These are phyloP conservation scores for Cyphomyrus plagiostoma DNA, from an alignment of 2,113 vertebrate genomes.

Conservation along the genomic window DNA sequence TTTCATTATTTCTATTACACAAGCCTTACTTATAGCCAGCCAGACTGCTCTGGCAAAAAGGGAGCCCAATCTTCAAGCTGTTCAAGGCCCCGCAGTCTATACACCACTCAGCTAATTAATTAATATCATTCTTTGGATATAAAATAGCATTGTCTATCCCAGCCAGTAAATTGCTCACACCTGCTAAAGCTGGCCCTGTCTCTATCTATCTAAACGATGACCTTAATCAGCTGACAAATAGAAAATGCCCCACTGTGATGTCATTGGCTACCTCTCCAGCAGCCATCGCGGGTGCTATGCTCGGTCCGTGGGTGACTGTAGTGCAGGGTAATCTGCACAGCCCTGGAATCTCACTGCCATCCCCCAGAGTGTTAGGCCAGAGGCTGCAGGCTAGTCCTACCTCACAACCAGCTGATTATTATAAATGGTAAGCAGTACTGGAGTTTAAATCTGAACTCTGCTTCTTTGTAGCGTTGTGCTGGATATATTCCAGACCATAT, in stretches of 20 bases:
- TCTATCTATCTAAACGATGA: not conserved
- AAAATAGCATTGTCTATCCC: not conserved
- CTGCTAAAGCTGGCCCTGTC: not conserved
- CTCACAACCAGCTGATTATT: not conserved
- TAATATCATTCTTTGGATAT: not conserved
- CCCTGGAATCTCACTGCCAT: not conserved
- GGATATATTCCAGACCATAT: not conserved
- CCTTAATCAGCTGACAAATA: not conserved
- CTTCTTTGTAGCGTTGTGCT: not conserved
- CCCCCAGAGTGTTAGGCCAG: not conserved
- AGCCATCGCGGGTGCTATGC: not conserved
- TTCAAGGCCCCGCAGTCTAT: not conserved
- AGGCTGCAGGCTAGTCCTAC: not conserved
- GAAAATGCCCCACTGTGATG: not conserved
- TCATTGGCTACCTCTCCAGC: not conserved
- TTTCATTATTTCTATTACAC: not conserved
- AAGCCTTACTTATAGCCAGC: not conserved
- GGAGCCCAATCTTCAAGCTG: not conserved
- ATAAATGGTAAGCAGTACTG: not conserved
- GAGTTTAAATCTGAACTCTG: not conserved
- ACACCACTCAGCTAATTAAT: constrained; percentile 1
- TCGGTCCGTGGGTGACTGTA: not conserved
- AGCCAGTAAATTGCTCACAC: not conserved
- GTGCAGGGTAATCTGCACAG: not conserved
- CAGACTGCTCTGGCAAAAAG: not conserved